Percentiles rank a stretch among this genome's conserved stretches.
These are phyloP conservation scores for Oophaga sylvatica DNA, from an alignment of 2,797 vertebrate species.

Conservation along the genomic window DNA sequence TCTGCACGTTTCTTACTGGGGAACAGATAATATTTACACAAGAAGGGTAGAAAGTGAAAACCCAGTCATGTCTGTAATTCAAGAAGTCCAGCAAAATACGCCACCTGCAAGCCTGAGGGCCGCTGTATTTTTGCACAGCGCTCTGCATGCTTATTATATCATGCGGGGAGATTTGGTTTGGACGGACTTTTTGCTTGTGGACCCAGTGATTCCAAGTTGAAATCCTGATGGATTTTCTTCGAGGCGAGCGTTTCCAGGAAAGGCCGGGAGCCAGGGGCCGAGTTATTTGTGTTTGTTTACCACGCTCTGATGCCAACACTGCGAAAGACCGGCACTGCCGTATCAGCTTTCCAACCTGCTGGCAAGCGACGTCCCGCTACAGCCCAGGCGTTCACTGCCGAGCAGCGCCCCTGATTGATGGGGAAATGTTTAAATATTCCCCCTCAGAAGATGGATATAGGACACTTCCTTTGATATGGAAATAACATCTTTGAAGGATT, in stretches of 20 bases:
- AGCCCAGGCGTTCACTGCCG: background rate
- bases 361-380: background rate
- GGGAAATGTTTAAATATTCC: conserved; percentile 42
- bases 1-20: background rate
- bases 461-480: conserved; percentile 52
- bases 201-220: conserved; percentile 27
- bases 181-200: conserved; percentile 28
- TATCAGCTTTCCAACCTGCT: conserved; percentile 24
- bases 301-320: background rate
- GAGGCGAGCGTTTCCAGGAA: conserved; percentile 36
- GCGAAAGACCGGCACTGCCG: background rate
- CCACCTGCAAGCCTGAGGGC: conserved; percentile 13
- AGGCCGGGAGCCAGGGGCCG: conserved; percentile 9
- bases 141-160: conserved; percentile 46
- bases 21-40: conserved; percentile 59
- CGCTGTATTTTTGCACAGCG: conserved; percentile 14
- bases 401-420: conserved; percentile 25
- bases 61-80: conserved; percentile 2
- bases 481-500: conserved; percentile 39
- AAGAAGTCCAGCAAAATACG: conserved; percentile 23
- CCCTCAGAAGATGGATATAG: conserved; percentile 24
- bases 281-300: conserved; percentile 55
- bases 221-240: conserved; percentile 34
- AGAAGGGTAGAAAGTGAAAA: conserved; percentile 14
- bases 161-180: conserved; percentile 53